phyloP scores from a whole-genome alignment of 1,140 invertebrate species.

The Heliconius congener region DNA sequence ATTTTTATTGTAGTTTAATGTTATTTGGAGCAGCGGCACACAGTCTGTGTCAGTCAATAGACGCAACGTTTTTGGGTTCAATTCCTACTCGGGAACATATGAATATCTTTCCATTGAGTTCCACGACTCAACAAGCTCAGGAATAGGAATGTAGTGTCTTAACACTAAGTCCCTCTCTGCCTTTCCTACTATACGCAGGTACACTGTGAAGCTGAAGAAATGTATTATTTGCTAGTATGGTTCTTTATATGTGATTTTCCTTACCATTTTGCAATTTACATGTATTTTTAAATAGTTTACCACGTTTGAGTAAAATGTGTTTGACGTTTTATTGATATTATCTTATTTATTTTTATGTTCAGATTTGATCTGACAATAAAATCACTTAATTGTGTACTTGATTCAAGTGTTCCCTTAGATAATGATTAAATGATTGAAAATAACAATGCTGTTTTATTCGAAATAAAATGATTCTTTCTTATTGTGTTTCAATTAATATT shows the following conservation, averaged over 20 bases:
- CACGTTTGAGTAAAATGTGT: background rate
- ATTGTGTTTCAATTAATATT: background rate
- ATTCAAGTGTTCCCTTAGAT: conserved; percentile 11
- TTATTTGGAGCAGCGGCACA: background rate
- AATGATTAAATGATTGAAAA: conserved; percentile 18
- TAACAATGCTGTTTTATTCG: conserved; percentile 10
- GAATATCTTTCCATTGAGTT: no score
- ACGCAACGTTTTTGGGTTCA: no score
- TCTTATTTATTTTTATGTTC: conserved; percentile 40
- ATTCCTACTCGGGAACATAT: no score
- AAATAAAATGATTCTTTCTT: background rate
- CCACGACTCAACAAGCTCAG: no score
- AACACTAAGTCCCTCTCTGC: no score
- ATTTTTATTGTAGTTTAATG: background rate
- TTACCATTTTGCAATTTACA: conserved; percentile 4
- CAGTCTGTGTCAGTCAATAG: no score
- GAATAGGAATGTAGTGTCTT: no score
- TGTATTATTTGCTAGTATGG: background rate
- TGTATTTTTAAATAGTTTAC: conserved; percentile 1
- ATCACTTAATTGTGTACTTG: conserved; percentile 18
- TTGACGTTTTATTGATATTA: conserved; percentile 16
- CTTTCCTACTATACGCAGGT: no score
- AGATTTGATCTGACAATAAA: conserved; percentile 66
- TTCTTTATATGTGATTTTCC: background rate
- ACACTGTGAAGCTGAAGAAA: no score